These are phyloP conservation scores for Limnephilus rhombicus DNA, from an alignment of 2,888 invertebrate species.

Conservation along the genomic window DNA sequence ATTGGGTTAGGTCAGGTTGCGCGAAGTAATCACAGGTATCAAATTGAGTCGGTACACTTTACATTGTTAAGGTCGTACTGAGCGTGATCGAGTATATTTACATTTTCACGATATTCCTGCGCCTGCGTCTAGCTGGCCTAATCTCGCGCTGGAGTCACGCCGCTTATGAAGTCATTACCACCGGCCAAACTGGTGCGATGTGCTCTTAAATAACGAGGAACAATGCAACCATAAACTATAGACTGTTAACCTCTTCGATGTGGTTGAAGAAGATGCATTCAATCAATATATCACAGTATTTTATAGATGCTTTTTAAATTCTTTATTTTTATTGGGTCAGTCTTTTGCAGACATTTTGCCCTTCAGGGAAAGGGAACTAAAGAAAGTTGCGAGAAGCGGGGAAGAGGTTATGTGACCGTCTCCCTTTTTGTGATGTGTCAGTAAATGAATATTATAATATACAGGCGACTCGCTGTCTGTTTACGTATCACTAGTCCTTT, in stretches of 20 bases:
- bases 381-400: too few relatives aligned
- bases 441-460: too few relatives aligned
- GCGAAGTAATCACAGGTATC: neutral
- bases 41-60: neutral
- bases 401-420: too few relatives aligned
- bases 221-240: neutral
- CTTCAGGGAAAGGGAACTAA: too few relatives aligned
- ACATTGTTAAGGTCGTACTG: neutral
- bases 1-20: neutral
- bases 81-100: neutral
- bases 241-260: neutral
- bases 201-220: constrained; percentile 12
- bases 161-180: constrained; percentile 36
- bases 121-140: neutral
- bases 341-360: too few relatives aligned
- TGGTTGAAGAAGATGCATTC: neutral
- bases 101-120: neutral
- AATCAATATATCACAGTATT: too few relatives aligned
- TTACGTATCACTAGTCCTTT: too few relatives aligned
- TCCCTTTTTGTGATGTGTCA: too few relatives aligned
- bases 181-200: constrained; percentile 7
- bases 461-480: too few relatives aligned
- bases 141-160: constrained; percentile 11
- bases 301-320: too few relatives aligned
- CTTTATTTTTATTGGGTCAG: too few relatives aligned